Evolutionary conservation across 2,888 invertebrate species (phyloP).

Genomic region (Heliconius ethilla): DNA sequence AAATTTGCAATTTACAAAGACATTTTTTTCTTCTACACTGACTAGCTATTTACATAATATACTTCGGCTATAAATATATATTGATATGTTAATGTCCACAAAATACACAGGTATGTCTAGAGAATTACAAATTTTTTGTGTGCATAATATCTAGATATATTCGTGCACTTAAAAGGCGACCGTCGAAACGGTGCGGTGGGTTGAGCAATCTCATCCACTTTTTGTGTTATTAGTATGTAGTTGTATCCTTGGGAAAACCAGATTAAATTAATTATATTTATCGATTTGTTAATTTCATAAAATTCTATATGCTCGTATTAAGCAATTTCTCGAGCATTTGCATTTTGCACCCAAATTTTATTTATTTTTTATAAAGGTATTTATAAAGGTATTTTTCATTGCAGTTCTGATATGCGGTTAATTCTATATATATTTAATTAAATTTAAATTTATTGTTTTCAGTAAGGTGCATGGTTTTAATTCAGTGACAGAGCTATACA

Average conservation of each 20-base stretch:
- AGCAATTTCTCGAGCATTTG: neutral
- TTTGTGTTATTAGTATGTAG: neutral
- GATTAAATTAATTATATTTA: neutral
- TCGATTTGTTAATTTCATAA: neutral
- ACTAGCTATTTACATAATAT: too few relatives aligned
- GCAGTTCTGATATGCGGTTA: neutral
- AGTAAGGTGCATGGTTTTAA: constrained; percentile 89
- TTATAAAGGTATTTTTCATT: neutral
- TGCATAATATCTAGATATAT: neutral
- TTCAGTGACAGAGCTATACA: constrained; percentile 90
- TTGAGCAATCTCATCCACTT: constrained; percentile 9
- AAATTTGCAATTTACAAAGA: too few relatives aligned
- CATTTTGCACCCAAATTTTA: too few relatives aligned
- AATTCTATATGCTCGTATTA: neutral
- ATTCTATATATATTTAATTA: too few relatives aligned
- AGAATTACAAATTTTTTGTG: neutral
- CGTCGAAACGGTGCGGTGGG: neutral
- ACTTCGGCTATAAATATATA: neutral
- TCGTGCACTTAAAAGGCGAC: neutral
- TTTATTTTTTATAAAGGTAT: neutral
- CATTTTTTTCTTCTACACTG: too few relatives aligned
- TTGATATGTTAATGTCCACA: neutral
- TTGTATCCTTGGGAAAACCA: constrained; percentile 5
- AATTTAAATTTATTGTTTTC: constrained; percentile 37
- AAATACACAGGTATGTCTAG: neutral